Evolutionary conservation across 2,113 vertebrate genomes (phyloP).

Genomic region (Phocoena sinus): DNA sequence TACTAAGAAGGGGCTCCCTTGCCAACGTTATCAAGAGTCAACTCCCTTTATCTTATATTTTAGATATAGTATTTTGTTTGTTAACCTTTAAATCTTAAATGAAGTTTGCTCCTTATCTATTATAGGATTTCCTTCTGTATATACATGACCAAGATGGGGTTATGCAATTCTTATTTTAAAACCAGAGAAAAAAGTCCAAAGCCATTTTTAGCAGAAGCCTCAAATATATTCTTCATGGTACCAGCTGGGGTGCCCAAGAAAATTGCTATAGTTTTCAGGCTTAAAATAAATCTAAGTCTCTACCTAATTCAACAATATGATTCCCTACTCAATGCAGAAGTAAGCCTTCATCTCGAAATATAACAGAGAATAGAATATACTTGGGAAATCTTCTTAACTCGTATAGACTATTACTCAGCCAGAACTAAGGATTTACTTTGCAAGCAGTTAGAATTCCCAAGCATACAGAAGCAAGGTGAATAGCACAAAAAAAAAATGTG

Average conservation of each 20-base stretch:
- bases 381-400: slow-evolving; percentile 5
- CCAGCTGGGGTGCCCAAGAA: slow-evolving; percentile 2
- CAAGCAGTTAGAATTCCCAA: not conserved
- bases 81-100: not conserved
- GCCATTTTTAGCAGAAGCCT: slow-evolving; percentile 19
- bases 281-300: slow-evolving; percentile 40
- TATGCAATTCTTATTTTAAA: slow-evolving; percentile 41
- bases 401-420: not conserved
- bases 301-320: slow-evolving; percentile 22
- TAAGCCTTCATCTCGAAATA: not conserved
- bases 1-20: not conserved
- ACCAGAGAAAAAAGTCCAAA: not conserved
- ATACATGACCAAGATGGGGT: not conserved
- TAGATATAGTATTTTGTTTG: not conserved
- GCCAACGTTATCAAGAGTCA: not conserved
- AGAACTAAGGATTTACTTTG: slow-evolving; percentile 6
- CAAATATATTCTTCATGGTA: slow-evolving; percentile 7
- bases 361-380: slow-evolving; percentile 31
- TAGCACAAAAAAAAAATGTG: not conserved
- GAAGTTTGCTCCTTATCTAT: not conserved
- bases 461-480: not conserved
- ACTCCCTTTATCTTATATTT: not conserved
- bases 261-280: slow-evolving; percentile 27
- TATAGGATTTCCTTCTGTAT: not conserved
- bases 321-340: not conserved